These are phyloP conservation scores for Fringilla coelebs DNA, from an alignment of 2,797 vertebrate species.

Conservation along the genomic window DNA sequence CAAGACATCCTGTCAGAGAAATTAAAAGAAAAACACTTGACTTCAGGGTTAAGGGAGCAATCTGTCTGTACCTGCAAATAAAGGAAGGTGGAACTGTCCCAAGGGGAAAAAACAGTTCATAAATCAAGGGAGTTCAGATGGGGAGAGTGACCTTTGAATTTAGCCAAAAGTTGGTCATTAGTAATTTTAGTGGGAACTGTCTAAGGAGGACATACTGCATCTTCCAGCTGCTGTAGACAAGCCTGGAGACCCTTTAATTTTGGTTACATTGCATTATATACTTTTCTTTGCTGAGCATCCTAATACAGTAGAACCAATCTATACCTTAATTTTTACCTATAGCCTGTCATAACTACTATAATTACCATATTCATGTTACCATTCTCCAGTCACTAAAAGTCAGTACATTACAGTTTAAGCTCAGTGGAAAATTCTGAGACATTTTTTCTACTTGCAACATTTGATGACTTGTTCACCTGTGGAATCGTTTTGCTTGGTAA, in stretches of 20 bases:
- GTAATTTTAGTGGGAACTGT: background rate
- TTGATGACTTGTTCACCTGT: rapidly evolving
- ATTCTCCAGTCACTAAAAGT: background rate
- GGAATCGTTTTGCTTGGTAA: rapidly evolving
- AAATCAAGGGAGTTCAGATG: background rate
- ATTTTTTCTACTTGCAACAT: too few relatives aligned
- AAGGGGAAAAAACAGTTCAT: background rate
- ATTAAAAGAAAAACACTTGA: background rate
- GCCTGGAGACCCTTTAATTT: background rate
- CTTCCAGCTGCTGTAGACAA: background rate
- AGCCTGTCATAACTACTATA: background rate
- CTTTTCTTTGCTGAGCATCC: background rate
- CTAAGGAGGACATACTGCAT: background rate
- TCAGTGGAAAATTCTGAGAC: too few relatives aligned
- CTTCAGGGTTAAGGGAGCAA: background rate
- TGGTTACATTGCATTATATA: background rate
- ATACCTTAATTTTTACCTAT: background rate
- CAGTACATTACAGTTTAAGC: too few relatives aligned
- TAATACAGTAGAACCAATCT: background rate
- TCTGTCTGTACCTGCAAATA: background rate
- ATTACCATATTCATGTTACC: background rate
- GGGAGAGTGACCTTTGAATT: background rate
- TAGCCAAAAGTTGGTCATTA: background rate
- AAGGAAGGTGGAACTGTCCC: background rate
- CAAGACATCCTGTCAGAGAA: background rate